Conservation (phyloP, 2,113 vertebrate species). For the Tauraco erythrolophus region DNA sequence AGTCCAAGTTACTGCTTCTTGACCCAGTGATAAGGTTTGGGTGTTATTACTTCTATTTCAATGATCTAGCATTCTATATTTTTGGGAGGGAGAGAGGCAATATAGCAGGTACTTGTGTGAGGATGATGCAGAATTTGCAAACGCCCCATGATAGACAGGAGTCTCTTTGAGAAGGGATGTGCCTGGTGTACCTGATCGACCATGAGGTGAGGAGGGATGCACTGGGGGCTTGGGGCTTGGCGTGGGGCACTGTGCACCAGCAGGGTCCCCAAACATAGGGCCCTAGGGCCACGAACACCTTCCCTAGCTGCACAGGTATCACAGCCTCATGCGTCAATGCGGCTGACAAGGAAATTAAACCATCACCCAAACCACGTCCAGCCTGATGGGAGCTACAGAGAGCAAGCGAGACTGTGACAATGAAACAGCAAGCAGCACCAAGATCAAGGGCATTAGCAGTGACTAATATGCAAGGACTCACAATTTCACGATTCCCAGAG, state of each 20-base stretch:
- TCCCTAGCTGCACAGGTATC: neutral
- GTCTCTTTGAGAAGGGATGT: neutral
- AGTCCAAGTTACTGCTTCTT: neutral
- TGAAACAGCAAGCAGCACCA: fast-evolving
- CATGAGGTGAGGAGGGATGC: fast-evolving
- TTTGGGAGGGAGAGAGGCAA: neutral
- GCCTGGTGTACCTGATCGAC: fast-evolving
- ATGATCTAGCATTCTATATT: neutral
- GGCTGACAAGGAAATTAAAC: neutral
- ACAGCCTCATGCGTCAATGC: fast-evolving
- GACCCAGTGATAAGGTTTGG: neutral
- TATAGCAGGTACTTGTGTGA: neutral
- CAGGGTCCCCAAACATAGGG: neutral
- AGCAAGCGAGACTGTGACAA: fast-evolving
- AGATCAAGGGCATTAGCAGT: neutral
- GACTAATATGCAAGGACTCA: neutral
- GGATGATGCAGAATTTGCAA: neutral
- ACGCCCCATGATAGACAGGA: neutral
- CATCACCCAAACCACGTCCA: fast-evolving
- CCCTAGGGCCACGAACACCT: neutral
- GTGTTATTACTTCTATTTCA: neutral
- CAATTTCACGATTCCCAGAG: neutral
- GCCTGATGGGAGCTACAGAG: neutral
- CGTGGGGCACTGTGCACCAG: fast-evolving
- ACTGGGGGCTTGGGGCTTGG: fast-evolving